Evolutionary conservation across 2,888 invertebrate species (phyloP).

Genomic region (Eumerus sabulonum): DNA sequence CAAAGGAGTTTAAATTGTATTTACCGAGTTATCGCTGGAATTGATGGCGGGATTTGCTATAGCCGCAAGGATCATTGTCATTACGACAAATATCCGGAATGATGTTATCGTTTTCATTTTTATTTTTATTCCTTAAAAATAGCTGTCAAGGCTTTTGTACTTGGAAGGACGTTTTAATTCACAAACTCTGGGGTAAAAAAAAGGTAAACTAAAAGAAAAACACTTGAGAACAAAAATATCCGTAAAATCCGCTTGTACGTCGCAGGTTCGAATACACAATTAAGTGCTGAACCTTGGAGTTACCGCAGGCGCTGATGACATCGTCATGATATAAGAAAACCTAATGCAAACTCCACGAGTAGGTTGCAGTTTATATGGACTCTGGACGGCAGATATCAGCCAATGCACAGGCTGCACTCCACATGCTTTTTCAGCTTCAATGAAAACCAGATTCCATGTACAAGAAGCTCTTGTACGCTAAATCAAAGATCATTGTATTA

Average conservation of each 20-base stretch:
- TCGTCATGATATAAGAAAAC: slow-evolving; percentile 78
- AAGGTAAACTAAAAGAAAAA: slow-evolving; percentile 7
- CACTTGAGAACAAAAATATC: not conserved
- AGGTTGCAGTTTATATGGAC: slow-evolving; percentile 78
- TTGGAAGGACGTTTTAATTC: slow-evolving; percentile 3
- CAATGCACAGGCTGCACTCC: slow-evolving; percentile 28
- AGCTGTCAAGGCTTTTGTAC: not conserved
- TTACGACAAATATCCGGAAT: slow-evolving; percentile 71
- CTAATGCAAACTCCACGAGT: slow-evolving; percentile 77
- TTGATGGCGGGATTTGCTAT: slow-evolving; percentile 74
- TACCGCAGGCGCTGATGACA: slow-evolving; percentile 72
- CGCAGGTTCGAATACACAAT: slow-evolving; percentile 14
- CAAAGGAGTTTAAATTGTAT: slow-evolving; percentile 27
- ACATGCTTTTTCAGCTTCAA: slow-evolving; percentile 36
- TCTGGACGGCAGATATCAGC: slow-evolving; percentile 41
- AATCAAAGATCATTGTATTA: slow-evolving; percentile 53
- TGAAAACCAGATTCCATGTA: slow-evolving; percentile 45
- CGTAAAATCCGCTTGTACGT: not conserved
- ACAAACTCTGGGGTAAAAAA: slow-evolving; percentile 15
- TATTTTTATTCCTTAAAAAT: slow-evolving; percentile 37
- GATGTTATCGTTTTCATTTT: slow-evolving; percentile 72
- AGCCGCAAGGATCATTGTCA: slow-evolving; percentile 61
- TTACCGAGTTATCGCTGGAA: slow-evolving; percentile 76
- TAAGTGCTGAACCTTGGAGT: slow-evolving; percentile 41
- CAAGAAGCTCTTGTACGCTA: slow-evolving; percentile 16